Base-by-base conservation (phyloP, 2,888 invertebrate genomes). In the Luffia ferchaultella region DNA sequence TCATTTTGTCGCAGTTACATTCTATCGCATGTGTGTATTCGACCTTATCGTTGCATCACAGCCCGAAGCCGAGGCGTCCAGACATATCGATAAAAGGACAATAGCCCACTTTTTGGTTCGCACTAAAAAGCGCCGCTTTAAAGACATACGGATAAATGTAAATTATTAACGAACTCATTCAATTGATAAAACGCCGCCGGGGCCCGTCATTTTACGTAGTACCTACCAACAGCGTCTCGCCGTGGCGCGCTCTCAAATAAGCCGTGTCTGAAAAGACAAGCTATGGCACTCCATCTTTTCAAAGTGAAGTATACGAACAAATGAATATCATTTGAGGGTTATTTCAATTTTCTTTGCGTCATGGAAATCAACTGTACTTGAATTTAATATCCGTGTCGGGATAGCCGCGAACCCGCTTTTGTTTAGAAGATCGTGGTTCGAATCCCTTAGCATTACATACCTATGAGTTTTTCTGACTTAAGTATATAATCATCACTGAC, bases 81-180 rank as follows among this genome's bases (percentile, higher is more conserved):
- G 30, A 30, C 12, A 30, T 30, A 30, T 7, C 30, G 5, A 30
- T n/a, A n/a, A n/a, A n/a, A n/a, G 63, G 62, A 70, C 71, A 72
- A 72, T 68, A 67, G 64, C 59, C 62, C 61, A 69, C 70, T 69
- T 68, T 70, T 63, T 57, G 56, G 50, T 55, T 60, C 30, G 61
- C 65, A 62, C 59, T 63, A 66, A 68, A 70, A 63, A 63, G 63
- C 68, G 61, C 63, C 64, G 62, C 61, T 19, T 46, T 2, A 50
- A 46, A 50, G 18, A 45, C 42, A 49, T 40, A 30, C 48, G 48
- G 50, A 50, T 53, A 53, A 50, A 51, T 45, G 44, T 42, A 44
- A 50, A 48, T 50, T 48, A 73, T 73, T 74, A 74, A 76, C 70
- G 68, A 75, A 76, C 65, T 60, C 65, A 73, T 74, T 74, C 70